These are phyloP conservation scores for Gymnorhina tibicen DNA, from an alignment of 2,113 vertebrate genomes.

Conservation along the genomic window DNA sequence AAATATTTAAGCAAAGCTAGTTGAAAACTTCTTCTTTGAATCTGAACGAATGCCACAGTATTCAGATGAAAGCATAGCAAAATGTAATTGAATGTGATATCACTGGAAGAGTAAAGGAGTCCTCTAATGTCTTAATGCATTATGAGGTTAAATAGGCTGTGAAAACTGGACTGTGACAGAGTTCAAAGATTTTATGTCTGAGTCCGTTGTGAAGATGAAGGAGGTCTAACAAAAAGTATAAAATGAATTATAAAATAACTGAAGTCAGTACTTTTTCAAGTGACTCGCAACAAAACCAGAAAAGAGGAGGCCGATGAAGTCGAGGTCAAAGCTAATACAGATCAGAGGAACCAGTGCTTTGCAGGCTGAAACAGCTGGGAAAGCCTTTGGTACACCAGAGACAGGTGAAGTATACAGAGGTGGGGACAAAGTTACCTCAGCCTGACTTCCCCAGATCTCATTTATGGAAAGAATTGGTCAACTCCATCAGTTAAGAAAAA, in stretches of 20 bases:
- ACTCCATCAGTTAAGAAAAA: background rate
- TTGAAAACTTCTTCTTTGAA: too few relatives aligned
- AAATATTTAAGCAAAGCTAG: background rate
- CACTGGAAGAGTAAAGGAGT: background rate
- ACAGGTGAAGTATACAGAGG: fast-evolving
- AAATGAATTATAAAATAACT: background rate
- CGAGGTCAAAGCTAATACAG: background rate
- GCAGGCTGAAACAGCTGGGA: background rate
- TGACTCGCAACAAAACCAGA: background rate
- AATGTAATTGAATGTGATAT: background rate
- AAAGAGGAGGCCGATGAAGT: background rate
- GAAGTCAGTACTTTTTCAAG: background rate
- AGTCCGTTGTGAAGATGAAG: background rate
- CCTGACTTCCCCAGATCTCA: background rate
- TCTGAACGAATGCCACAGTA: background rate
- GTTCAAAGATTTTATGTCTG: background rate
- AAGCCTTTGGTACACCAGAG: background rate
- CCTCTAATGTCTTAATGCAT: background rate
- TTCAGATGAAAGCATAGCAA: background rate
- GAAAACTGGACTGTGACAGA: background rate
- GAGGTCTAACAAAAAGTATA: background rate
- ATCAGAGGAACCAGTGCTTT: background rate
- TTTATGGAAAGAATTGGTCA: fast-evolving
- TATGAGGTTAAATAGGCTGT: background rate
- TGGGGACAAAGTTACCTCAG: background rate